phyloP scores from a whole-genome alignment of 2,888 invertebrate species.

The Cosmia pyralina region DNA sequence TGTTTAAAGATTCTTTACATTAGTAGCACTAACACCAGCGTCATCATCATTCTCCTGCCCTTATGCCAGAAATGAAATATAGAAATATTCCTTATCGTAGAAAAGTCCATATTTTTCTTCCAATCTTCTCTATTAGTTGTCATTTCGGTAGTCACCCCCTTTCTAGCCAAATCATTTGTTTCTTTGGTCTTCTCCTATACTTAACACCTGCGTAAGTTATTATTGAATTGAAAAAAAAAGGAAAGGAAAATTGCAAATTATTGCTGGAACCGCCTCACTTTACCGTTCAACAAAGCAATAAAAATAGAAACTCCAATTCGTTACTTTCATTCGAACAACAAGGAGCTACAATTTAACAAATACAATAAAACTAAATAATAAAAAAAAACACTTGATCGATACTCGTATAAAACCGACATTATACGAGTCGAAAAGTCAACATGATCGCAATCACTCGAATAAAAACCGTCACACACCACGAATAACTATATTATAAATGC shows the following conservation, averaged over 20 bases:
- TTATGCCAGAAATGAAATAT: too few species aligned
- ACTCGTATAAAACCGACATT: conserved; percentile 35
- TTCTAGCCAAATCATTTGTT: neutral
- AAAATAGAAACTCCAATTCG: conserved; percentile 33
- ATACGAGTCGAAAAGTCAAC: conserved; percentile 56
- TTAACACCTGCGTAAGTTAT: conserved; percentile 4
- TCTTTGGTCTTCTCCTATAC: neutral
- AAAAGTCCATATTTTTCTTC: too few species aligned
- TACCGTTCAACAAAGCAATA: conserved; percentile 25
- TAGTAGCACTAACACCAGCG: neutral
- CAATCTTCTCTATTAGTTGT: neutral
- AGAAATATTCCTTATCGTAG: too few species aligned
- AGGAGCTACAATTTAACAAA: conserved; percentile 22
- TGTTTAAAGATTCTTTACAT: neutral
- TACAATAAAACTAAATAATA: conserved; percentile 4
- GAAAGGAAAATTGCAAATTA: conserved; percentile 3
- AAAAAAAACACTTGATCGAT: conserved; percentile 30
- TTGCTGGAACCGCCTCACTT: neutral
- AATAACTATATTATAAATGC: neutral
- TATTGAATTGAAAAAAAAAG: neutral
- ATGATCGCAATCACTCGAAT: conserved; percentile 39
- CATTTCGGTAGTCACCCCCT: neutral
- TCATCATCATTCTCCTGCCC: neutral
- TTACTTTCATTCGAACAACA: conserved; percentile 33
- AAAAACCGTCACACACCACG: conserved; percentile 32